These are phyloP conservation scores for Molossus molossus DNA, from an alignment of 2,797 vertebrate species.

Conservation along the genomic window DNA sequence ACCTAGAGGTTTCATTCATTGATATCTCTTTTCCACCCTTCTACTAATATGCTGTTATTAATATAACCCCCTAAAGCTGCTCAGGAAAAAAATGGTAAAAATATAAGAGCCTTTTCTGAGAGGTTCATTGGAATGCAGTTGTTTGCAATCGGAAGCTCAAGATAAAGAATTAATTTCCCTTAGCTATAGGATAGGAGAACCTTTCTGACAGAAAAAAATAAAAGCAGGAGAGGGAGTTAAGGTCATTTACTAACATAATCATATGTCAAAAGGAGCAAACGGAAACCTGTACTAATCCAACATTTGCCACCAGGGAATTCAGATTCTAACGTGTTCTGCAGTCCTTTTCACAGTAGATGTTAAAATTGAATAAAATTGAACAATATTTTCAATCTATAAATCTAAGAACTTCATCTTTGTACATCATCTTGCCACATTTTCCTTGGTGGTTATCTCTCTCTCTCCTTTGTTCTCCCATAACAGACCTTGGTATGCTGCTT, in stretches of 20 bases:
- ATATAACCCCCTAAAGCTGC: not conserved
- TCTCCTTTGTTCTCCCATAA: slow-evolving; percentile 6
- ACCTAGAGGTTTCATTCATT: not conserved
- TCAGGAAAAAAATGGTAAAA: slow-evolving; percentile 44
- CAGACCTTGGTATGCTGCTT: slow-evolving; percentile 50
- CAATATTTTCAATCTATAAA: slow-evolving; percentile 49
- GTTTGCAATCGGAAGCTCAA: slow-evolving; percentile 23
- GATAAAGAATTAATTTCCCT: slow-evolving; percentile 41
- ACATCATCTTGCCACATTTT: slow-evolving; percentile 63
- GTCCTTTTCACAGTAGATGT: slow-evolving; percentile 56
- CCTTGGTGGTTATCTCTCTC: not conserved
- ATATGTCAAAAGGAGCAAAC: slow-evolving; percentile 34
- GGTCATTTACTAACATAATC: slow-evolving; percentile 1
- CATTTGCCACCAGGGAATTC: slow-evolving; percentile 52
- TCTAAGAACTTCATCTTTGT: not conserved
- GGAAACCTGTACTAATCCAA: slow-evolving; percentile 31
- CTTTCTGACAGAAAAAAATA: slow-evolving; percentile 5
- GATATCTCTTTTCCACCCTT: slow-evolving; percentile 20
- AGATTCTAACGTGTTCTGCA: slow-evolving; percentile 53
- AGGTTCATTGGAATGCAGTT: not conserved
- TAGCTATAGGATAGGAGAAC: not conserved
- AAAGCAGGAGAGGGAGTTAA: not conserved
- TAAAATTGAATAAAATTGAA: slow-evolving; percentile 55
- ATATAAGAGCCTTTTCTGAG: not conserved
- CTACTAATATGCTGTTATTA: slow-evolving; percentile 8